Evolutionary conservation across 2,888 invertebrate genomes (phyloP), one percentile per base, ranked within the genome.

Genomic region (Caenorhabditis sp.): DNA sequence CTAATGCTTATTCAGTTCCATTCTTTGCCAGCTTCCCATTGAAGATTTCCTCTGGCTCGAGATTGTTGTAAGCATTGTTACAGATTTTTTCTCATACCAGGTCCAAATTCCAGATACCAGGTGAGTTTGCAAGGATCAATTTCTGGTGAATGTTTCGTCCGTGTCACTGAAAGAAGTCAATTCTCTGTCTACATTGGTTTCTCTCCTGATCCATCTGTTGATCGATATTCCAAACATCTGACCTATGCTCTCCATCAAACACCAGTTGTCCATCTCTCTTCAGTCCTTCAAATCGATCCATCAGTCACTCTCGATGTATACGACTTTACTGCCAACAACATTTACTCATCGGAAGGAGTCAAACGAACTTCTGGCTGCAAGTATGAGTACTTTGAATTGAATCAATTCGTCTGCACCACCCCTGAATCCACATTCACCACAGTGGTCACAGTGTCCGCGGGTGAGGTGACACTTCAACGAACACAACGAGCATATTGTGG

Each of bases 401-500:
- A 53, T 0, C 31, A 43, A 12, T 59, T 67, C 59, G 59, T 63
- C 7, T 75, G 75, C 49, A 27, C 63, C 5, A 59, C 27, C 0
- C 67, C 67, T 12, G 67, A 61, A 25, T 60, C 60, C 12, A 62
- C 75, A 1, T 75, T 75, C 59, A 64, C 62, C 14, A 52, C 64
- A 52, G 57, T 62, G 17, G 57, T 64, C 2, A 43, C 43, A 0
- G 67, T 75, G 7, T 50, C 31, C 2, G 67, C 71, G 4, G 58
- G 56, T 10, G 67, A 70, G 62, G 69, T 74, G 17, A 73, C 68
- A 1, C 60, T 80, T 23, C 64, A 72, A 61, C 60, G 76, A 62
- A 68, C 70, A 25, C 69, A 73, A 25, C 38, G 75, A 61, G 79
- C 71, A 1, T 81, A 68, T 63, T 81, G 81, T 60, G 63, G 36